Base-by-base conservation (phyloP, 1,140 invertebrate species). In the Hesperophylax magnus region DNA sequence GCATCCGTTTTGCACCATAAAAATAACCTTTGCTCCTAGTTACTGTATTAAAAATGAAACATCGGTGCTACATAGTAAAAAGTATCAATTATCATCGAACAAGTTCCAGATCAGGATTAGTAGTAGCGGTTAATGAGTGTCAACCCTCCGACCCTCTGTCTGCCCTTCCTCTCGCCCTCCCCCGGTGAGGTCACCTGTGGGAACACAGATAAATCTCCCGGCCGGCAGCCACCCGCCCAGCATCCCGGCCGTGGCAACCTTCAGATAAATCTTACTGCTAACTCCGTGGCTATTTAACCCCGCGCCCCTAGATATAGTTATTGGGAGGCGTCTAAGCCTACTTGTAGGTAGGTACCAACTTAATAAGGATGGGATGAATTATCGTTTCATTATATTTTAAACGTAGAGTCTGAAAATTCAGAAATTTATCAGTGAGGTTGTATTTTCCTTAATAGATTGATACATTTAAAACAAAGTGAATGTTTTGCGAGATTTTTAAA, bases 121-220 rank as follows among this genome's bases (percentile, higher is more conserved):
- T 60, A 56, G 72, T 60, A 31, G n/a, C 54, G 54, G 72, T 39
- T 75, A 76, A 76, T 58, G 72, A 39, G 8, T 76, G 72, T 76
- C 72, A 72, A 76, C 72, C 72, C 72, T 60, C 72, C 72, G 72
- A 76, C 72, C 72, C 72, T 76, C 72, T 4, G 18, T 27, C 22
- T 39, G 39, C 17, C 39, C 39, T 47, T 20, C 18, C n/a, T n/a
- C 52, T 27, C n/a, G 24, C 27, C 24, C 72, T 27, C 60, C 56
- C 78, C 74, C 78, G 14, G 53, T 17, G 71, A 39, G 74, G 77
- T 74, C 78, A 82, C 81, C 81, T 82, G 81, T 82, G 78, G 77
- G 58, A 69, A 71, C 65, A 53, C 74, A 80, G 78, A 82, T 82
- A 82, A 80, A 82, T 82, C 81, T 82, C 77, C 67, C 24, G 14